These are phyloP conservation scores for Kryphioiulus occultus DNA, from an alignment of 2,888 invertebrate species.

Conservation along the genomic window DNA sequence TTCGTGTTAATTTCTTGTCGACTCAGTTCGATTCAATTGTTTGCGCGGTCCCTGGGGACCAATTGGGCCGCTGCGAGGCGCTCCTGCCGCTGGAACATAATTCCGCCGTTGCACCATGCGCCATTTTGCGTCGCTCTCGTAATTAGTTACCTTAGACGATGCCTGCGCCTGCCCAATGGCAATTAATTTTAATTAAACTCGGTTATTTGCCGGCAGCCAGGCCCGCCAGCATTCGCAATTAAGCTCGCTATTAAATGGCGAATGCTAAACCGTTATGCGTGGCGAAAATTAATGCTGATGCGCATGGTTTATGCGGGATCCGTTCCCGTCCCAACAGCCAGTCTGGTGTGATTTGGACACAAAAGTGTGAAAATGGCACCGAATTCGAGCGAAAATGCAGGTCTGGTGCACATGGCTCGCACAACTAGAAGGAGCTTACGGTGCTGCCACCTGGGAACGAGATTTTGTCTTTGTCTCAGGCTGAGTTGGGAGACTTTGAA, in stretches of 20 bases:
- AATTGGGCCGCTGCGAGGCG: neutral
- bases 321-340: neutral
- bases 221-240: constrained; percentile 36
- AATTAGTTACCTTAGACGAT: constrained; percentile 21
- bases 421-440: neutral
- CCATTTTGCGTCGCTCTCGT: constrained; percentile 8
- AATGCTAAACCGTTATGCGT: constrained; percentile 32
- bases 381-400: neutral
- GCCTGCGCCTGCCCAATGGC: neutral
- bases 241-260: constrained; percentile 21
- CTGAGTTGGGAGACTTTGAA: no score
- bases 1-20: constrained; percentile 36
- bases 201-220: constrained; percentile 20
- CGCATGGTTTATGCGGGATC: neutral
- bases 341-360: neutral
- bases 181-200: constrained; percentile 38
- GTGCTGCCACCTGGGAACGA: neutral
- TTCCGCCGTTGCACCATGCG: neutral
- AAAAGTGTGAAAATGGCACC: no score
- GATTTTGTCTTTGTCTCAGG: no score
- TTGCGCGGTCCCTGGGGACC: neutral
- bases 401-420: neutral
- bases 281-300: constrained; percentile 32
- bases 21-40: constrained; percentile 29
- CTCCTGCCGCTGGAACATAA: neutral